Evolutionary conservation across 2,113 vertebrate genomes (phyloP), one percentile per base, ranked within the genome.

Genomic region (Notothenia coriiceps): DNA sequence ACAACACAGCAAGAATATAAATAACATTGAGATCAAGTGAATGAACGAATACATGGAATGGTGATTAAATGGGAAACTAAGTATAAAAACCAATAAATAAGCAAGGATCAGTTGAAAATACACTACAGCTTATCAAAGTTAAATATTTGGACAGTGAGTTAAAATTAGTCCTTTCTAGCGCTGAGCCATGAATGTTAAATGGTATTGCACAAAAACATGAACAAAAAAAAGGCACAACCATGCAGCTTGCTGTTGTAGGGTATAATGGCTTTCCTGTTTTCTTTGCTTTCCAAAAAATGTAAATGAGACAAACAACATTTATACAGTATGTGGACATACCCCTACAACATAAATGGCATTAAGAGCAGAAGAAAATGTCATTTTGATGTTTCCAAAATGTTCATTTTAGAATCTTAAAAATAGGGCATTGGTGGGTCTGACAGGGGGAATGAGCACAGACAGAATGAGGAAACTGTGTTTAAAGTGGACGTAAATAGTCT

Each of bases 131-230:
- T 67, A 86, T 86, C 77, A 63, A 83, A 85, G 55, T 52, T 49
- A 87, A 90, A 90, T 80, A 87, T 84, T 90, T 84, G 71, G 57
- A 79, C 44, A 80, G 71, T 18, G 75, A 69, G 56, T 77, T 77
- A 70, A 77, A 82, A 65, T 55, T 70, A 44, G 63, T 76, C 18
- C 29, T 79, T 74, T 84, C 51, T 50, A 46, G 15, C 0, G 1
- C 46, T 3, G 25, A 83, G 85, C 68, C 54, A 57, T 85, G 83
- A 83, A 83, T 88, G 68, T 81, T 85, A 79, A 88, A 73, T 46
- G 85, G 66, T 80, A 70, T 68, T 52, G 55, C 66, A 63, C 2
- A 29, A 70, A 79, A 86, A 56, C 76, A 88, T 79, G 73, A 83
- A 22, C 22, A 22, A 22, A 83, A 82, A 85, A 86, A 85, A 63